Percentiles rank a stretch among this genome's conserved stretches.
Conservation (phyloP, 1,140 invertebrate genomes). For the Macrostomum lignano region DNA sequence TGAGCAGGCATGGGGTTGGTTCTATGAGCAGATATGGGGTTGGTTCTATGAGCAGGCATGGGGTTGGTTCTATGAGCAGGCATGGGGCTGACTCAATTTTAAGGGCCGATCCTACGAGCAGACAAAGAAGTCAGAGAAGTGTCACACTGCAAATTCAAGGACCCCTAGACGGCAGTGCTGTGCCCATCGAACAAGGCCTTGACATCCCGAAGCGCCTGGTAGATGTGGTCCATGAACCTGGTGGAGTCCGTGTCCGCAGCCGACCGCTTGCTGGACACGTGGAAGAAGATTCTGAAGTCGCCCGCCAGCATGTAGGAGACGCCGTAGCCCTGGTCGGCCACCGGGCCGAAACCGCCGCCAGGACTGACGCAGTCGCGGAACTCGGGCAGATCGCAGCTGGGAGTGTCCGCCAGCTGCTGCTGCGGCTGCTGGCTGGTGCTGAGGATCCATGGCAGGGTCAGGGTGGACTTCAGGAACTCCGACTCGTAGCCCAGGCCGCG, state of each 20-base stretch:
- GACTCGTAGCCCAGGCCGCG: conserved; percentile 29
- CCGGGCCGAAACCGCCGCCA: conserved; percentile 32
- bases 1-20: too few species aligned
- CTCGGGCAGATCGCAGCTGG: conserved; percentile 46
- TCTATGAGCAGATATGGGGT: too few species aligned
- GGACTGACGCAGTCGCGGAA: conserved; percentile 29
- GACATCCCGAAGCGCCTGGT: conserved; percentile 26
- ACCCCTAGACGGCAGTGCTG: too few species aligned
- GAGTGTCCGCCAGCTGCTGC: conserved; percentile 38
- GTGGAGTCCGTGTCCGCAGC: conserved; percentile 21
- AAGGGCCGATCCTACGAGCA: too few species aligned
- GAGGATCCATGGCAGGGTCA: conserved; percentile 12
- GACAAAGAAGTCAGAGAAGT: too few species aligned
- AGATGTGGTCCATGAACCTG: conserved; percentile 24
- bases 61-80: too few species aligned
- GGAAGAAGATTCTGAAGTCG: conserved; percentile 30
- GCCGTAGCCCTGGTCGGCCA: conserved; percentile 31
- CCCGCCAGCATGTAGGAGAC: conserved; percentile 32
- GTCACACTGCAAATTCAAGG: too few species aligned
- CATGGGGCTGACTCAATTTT: too few species aligned
- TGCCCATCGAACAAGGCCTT: conserved; percentile 25
- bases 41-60: too few species aligned
- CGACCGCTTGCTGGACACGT: conserved; percentile 29
- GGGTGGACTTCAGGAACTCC: conserved; percentile 27
- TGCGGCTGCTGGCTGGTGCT: conserved; percentile 44